Evolutionary conservation across 2,888 invertebrate species (phyloP).

Genomic region (Macrophya alboannulata): DNA sequence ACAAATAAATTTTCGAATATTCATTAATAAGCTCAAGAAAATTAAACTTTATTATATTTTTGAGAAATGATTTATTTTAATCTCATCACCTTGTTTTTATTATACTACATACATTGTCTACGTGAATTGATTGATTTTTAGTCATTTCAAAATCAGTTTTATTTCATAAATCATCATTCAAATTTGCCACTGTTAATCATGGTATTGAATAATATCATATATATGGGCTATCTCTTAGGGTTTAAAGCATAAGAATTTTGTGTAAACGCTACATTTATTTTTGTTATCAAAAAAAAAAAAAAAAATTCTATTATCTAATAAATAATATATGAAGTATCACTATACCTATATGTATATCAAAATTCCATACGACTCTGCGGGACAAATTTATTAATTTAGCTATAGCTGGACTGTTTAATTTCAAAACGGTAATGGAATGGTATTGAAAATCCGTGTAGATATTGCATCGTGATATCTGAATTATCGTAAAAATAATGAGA

Average conservation of each 20-base stretch:
- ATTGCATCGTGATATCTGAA: no score
- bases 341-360: not conserved
- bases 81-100: not conserved
- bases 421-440: no score
- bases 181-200: slow-evolving; percentile 17
- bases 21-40: not conserved
- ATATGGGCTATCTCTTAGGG: slow-evolving; percentile 33
- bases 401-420: no score
- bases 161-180: not conserved
- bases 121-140: not conserved
- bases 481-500: no score
- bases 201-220: not conserved
- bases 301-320: slow-evolving; percentile 39
- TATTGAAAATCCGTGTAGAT: no score
- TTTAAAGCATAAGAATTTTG: slow-evolving; percentile 36
- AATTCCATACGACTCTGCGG: no score
- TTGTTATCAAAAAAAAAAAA: slow-evolving; percentile 28
- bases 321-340: slow-evolving; percentile 40
- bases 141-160: not conserved
- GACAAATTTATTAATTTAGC: no score
- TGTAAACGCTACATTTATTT: slow-evolving; percentile 54
- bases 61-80: not conserved
- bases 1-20: not conserved
- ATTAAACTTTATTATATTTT: not conserved
- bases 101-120: not conserved